Percentiles rank a stretch among this genome's conserved stretches.
Evolutionary conservation across 2,797 vertebrate species (phyloP).

Genomic region (Microcaecilia unicolor): DNA sequence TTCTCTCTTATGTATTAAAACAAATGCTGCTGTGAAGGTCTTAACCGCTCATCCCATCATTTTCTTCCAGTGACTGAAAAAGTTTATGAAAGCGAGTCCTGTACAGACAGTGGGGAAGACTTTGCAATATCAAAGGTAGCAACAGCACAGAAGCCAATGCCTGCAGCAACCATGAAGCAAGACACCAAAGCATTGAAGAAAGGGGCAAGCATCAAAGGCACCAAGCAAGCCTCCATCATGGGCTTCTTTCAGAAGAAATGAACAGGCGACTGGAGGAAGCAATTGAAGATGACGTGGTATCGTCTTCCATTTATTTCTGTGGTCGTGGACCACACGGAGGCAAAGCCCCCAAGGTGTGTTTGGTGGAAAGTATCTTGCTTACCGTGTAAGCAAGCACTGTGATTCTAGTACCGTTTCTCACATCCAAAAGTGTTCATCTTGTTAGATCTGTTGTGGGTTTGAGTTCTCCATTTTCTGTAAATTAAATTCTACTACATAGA

Average conservation of each 20-base stretch:
- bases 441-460: neutral
- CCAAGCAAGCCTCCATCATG: conserved; percentile 83
- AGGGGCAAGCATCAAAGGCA: conserved; percentile 49
- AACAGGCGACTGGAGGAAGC: conserved; percentile 9
- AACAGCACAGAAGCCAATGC: neutral
- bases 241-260: conserved; percentile 92
- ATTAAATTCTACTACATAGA: neutral
- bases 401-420: conserved; percentile 14
- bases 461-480: neutral
- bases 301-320: neutral
- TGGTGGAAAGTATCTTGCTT: conserved; percentile 13
- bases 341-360: neutral
- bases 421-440: conserved; percentile 1
- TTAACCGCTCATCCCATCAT: neutral
- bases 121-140: conserved; percentile 34
- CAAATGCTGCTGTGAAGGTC: no score
- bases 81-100: conserved; percentile 82
- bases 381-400: conserved; percentile 39
- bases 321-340: no score
- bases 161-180: conserved; percentile 29
- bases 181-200: conserved; percentile 64
- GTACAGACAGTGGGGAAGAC: conserved; percentile 78
- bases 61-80: conserved; percentile 84
- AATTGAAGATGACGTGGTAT: conserved; percentile 1
- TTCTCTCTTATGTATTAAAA: neutral